These are phyloP conservation scores for Himalopsyche kuldschensis DNA, from an alignment of 2,888 invertebrate genomes.

Conservation along the genomic window DNA sequence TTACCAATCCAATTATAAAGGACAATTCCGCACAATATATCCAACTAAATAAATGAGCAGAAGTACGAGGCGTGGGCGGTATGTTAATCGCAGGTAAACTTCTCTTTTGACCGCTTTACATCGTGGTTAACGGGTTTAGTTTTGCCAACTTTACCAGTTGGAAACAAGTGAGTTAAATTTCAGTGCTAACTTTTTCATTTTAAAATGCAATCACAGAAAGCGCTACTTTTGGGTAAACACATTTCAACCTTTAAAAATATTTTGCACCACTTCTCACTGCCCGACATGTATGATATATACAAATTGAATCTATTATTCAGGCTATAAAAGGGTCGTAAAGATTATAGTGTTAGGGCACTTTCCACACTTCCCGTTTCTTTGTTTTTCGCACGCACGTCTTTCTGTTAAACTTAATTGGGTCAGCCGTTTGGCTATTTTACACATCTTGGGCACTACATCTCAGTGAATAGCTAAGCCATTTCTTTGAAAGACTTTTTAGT, in stretches of 20 bases:
- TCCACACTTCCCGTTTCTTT: no score
- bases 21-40: background rate
- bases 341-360: no score
- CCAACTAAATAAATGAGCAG: background rate
- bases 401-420: no score
- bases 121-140: slow-evolving; percentile 25
- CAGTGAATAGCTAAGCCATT: no score
- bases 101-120: slow-evolving; percentile 29
- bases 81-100: slow-evolving; percentile 30
- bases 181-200: slow-evolving; percentile 5
- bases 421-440: no score
- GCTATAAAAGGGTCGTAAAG: no score
- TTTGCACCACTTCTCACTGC: background rate
- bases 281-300: no score
- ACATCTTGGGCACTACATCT: no score
- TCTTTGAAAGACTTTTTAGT: no score
- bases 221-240: background rate
- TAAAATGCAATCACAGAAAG: slow-evolving; percentile 16
- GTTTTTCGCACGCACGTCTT: no score
- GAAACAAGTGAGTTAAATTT: slow-evolving; percentile 19
- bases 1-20: background rate
- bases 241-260: background rate
- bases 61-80: background rate
- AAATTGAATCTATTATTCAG: no score
- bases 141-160: slow-evolving; percentile 11